Percentiles rank a stretch among this genome's conserved stretches.
Conservation (phyloP, 2,888 invertebrate genomes). For the Oligia latruncula region DNA sequence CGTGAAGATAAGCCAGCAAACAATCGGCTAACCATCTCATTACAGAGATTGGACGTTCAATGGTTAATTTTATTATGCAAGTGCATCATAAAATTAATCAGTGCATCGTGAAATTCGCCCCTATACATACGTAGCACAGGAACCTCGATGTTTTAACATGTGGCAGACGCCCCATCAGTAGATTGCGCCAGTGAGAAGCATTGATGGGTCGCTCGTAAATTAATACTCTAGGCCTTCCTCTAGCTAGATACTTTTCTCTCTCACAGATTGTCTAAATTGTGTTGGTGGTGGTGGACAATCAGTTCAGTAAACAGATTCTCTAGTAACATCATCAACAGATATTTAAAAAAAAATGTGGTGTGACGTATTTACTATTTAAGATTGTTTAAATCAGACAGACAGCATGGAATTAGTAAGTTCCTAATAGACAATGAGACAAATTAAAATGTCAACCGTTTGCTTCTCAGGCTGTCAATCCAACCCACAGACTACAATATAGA, state of each 20-base stretch:
- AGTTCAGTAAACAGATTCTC: no score
- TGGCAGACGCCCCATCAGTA: neutral
- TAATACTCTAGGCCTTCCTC: neutral
- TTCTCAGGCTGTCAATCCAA: neutral
- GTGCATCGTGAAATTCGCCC: neutral
- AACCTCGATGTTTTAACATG: neutral
- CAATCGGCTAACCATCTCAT: conserved; percentile 18
- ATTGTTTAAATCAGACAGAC: neutral
- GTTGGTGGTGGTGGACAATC: no score
- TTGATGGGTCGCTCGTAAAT: neutral
- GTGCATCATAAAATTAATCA: neutral
- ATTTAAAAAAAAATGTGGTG: neutral
- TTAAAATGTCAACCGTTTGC: neutral
- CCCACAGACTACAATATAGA: no score
- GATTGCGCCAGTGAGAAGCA: neutral
- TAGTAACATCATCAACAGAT: neutral
- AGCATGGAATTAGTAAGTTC: neutral
- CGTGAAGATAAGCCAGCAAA: conserved; percentile 44
- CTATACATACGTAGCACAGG: neutral
- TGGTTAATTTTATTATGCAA: neutral
- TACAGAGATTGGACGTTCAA: conserved; percentile 3
- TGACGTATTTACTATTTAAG: neutral
- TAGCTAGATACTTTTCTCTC: neutral
- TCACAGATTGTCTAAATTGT: no score
- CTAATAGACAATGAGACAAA: neutral